Conservation (phyloP, 2,888 invertebrate genomes). For the Stramonita haemastoma region DNA sequence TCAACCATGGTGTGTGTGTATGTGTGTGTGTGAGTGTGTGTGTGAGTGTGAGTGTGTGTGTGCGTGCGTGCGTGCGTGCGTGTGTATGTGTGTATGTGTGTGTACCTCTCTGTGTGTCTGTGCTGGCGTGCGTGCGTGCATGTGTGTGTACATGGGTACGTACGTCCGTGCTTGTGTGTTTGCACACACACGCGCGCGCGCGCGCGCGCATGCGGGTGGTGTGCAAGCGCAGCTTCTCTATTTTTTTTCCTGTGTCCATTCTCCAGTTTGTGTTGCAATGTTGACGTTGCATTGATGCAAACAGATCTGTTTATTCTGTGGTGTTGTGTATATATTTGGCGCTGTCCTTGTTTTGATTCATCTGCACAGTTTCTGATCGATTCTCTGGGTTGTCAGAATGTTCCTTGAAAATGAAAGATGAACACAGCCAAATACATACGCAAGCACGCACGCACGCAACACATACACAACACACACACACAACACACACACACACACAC, state of each 20-base stretch:
- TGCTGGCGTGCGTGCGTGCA: neutral
- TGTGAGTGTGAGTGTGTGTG: neutral
- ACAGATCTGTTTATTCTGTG: neutral
- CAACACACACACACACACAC: neutral
- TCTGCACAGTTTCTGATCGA: neutral
- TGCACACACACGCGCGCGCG: no score
- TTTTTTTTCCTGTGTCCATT: neutral
- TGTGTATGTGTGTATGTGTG: neutral
- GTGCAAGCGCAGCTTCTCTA: neutral
- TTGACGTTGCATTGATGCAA: neutral
- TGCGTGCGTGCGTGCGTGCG: neutral
- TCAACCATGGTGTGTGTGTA: neutral
- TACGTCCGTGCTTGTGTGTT: no score
- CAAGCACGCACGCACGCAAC: no score
- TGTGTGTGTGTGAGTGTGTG: neutral
- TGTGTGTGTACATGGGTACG: neutral
- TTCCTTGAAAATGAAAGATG: neutral
- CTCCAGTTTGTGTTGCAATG: neutral
- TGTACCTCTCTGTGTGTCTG: neutral
- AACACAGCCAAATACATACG: neutral
- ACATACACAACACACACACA: neutral
- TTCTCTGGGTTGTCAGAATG: neutral
- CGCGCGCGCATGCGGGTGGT: no score
- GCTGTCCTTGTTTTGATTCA: neutral
- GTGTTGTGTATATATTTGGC: neutral